Percentiles rank a stretch among this genome's conserved stretches.
Evolutionary conservation across 2,797 vertebrate genomes (phyloP).

Genomic region (Myotis findleyi): DNA sequence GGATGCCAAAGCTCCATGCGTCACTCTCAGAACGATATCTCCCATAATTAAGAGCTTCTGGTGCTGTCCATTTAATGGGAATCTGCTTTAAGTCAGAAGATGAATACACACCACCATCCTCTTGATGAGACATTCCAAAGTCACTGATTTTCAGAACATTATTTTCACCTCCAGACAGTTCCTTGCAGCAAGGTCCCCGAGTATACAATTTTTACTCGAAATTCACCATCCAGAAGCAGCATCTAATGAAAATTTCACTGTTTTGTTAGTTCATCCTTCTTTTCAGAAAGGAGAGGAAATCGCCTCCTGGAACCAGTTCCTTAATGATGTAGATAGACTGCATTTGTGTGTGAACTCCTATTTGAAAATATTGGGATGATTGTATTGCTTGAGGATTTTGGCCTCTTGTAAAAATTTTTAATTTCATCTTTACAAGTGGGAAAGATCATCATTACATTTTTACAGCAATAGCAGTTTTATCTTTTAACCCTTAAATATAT

Average conservation of each 20-base stretch:
- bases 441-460: slow-evolving; percentile 96
- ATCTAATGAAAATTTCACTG: slow-evolving; percentile 95
- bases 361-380: slow-evolving; percentile 96
- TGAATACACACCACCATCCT: slow-evolving; percentile 97
- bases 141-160: slow-evolving; percentile 97
- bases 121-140: slow-evolving; percentile 98
- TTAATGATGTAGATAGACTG: slow-evolving; percentile 97
- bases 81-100: slow-evolving; percentile 98
- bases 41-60: slow-evolving; percentile 97
- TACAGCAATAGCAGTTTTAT: slow-evolving; percentile 93
- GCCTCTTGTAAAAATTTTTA: slow-evolving; percentile 96
- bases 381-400: slow-evolving; percentile 96
- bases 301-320: slow-evolving; percentile 94
- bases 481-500: slow-evolving; percentile 95
- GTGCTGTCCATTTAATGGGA: slow-evolving; percentile 99
- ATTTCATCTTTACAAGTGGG: slow-evolving; percentile 93
- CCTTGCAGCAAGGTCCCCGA: slow-evolving; percentile 97
- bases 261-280: slow-evolving; percentile 97
- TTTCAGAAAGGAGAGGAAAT: slow-evolving; percentile 96
- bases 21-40: slow-evolving; percentile 97
- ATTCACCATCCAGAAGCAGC: slow-evolving; percentile 96
- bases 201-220: slow-evolving; percentile 96
- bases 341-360: slow-evolving; percentile 94
- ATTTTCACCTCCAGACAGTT: slow-evolving; percentile 96
- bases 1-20: slow-evolving; percentile 97